Evolutionary conservation across 2,888 invertebrate species (phyloP).

Genomic region (Cylindroiulus punctatus): DNA sequence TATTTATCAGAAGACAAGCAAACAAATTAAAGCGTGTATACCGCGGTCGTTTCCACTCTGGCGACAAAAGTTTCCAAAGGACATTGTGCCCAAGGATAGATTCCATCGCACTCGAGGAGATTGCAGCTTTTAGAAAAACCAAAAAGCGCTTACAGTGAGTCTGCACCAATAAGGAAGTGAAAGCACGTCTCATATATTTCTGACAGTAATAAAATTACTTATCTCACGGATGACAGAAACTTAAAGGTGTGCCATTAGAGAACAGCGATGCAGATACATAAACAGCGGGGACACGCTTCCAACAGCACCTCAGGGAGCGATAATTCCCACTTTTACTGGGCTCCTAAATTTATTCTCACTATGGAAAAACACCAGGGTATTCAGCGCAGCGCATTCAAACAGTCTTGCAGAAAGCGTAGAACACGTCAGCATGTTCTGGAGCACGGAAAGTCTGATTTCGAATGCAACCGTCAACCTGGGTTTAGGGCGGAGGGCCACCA

Average conservation of each 20-base stretch:
- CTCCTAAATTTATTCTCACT: conserved; percentile 29
- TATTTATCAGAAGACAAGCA: too few species aligned
- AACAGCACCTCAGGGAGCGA: conserved; percentile 37
- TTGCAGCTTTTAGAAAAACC: neutral
- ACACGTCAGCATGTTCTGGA: conserved; percentile 17
- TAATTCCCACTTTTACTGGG: conserved; percentile 27
- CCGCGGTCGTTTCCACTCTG: neutral
- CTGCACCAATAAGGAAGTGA: conserved; percentile 39
- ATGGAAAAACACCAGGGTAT: conserved; percentile 43
- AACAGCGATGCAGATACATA: conserved; percentile 39
- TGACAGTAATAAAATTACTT: conserved; percentile 47
- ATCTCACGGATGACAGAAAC: conserved; percentile 44
- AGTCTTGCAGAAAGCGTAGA: neutral
- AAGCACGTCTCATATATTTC: conserved; percentile 39
- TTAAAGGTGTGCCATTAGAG: conserved; percentile 47
- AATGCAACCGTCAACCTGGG: conserved; percentile 15
- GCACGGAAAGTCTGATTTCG: neutral
- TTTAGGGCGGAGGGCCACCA: neutral
- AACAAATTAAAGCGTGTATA: neutral
- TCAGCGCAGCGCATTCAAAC: neutral
- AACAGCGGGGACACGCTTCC: conserved; percentile 36
- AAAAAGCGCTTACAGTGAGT: neutral
- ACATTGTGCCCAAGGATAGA: neutral
- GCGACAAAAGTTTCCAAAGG: neutral
- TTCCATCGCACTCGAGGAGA: neutral